Evolutionary conservation across 2,113 vertebrate species (phyloP), one percentile per base, ranked within the genome.

Genomic region (Oxyruncus cristatus): DNA sequence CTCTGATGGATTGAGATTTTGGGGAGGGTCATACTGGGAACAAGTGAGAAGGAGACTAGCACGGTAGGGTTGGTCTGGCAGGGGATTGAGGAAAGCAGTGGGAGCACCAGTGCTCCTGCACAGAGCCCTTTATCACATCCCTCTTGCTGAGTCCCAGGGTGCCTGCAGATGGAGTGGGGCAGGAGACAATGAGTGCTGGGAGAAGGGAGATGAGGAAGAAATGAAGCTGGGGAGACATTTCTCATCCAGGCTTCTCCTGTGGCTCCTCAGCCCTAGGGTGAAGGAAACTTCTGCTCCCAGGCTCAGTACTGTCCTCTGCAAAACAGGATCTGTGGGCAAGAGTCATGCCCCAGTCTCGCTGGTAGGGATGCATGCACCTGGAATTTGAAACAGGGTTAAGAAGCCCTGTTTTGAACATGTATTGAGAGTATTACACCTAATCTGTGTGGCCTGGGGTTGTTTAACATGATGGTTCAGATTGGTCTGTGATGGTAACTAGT

Each of bases 271-370:
- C 59, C 56, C 21, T 46, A 23, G 12, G 9, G 14, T 32, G 14
- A 56, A 80, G 76, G 59, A 89, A 1, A 28, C 6, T 83, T 11
- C 32, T 71, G 28, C 8, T 9, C 49, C 15, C 33, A 58, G 59
- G 41, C 17, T 58, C 10, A 58, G 79, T 15, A 55, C 27, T 88
- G 37, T 37, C 46, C 46, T 80, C 46, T 88, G 59, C 59, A 77
- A 84, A 84, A 50, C 4, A 47, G 49, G 16, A 24, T 49, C 41
- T 62, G 41, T 0, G 0, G 12, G 32, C 62, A 21, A 66, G 23
- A 66, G 15, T 21, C 7, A 0, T 56, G 41, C 11, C 26, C 22
- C 0, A 0, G 17, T 33, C 12, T 11, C 33, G 16, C 23, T 55
- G 59, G 18, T 14, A 81, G 50, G 21, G 32, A 5, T 46, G 16